A percentile compares a stretch with the other conserved stretches of the same genome.
These are phyloP conservation scores for Delphinus delphis DNA, from an alignment of 2,113 vertebrate genomes.

Conservation along the genomic window DNA sequence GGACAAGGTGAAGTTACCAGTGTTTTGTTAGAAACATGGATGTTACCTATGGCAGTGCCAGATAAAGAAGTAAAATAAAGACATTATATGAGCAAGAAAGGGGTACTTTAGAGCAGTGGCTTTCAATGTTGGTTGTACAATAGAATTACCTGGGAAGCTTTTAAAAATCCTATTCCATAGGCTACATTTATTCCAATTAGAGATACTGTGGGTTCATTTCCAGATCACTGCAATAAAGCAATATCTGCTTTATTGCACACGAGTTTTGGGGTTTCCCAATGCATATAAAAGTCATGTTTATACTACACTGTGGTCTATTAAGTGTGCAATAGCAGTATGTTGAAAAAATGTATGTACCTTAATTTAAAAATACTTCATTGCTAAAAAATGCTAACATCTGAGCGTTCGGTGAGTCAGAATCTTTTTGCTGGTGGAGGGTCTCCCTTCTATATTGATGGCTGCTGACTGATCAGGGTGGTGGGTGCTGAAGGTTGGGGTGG, in stretches of 20 bases:
- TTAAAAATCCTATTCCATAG: not conserved
- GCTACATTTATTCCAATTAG: not conserved
- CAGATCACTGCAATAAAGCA: not conserved
- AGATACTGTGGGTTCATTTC: not conserved
- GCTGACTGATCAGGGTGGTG: not conserved
- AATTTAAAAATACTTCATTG: not conserved
- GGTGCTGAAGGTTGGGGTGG: not conserved
- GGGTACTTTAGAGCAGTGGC: not conserved
- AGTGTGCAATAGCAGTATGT: not conserved
- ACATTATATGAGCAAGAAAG: not conserved
- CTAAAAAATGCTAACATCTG: not conserved
- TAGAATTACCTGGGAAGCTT: not conserved
- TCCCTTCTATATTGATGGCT: not conserved
- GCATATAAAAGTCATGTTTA: not conserved
- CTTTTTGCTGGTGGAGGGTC: not conserved
- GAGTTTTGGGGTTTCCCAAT: not conserved
- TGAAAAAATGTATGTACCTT: not conserved
- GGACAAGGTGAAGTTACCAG: not conserved
- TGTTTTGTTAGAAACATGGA: conserved; percentile 23
- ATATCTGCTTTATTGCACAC: not conserved
- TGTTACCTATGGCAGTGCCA: not conserved
- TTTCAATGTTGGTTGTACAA: not conserved
- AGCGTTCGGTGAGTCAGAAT: not conserved
- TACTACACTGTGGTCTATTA: not conserved
- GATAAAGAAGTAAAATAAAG: not conserved